Evolutionary conservation across 2,888 invertebrate species (phyloP), one percentile per base, ranked within the genome.

Genomic region (Eremobia ochroleuca): DNA sequence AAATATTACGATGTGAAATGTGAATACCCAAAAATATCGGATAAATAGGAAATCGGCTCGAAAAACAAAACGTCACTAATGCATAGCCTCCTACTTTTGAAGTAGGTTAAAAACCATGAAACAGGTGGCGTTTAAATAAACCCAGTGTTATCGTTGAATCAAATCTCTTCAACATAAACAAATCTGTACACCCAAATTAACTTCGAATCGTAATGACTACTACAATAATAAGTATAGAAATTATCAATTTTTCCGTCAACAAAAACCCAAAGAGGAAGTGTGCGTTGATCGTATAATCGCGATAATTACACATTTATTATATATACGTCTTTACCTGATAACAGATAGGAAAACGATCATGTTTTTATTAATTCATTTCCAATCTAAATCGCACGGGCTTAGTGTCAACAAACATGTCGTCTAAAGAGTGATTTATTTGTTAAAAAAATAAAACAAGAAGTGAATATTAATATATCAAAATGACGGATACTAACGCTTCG

Each of bases 301-400:
- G 91, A 92, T 94, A 93, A 94, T 94, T 93, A 93, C 85, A 87
- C 82, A 86, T 90, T 90, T 90, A 92, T 91, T 89, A 90, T 86
- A 87, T 90, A 92, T 89, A 94, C 86, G 91, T 92, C 83, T 89
- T 87, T 73, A 85, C 83, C 85, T 89, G 94, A 95, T 94, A 94
- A 92, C 89, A 31, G 85, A 85, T 85, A 85, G 81, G 91, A 92
- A 93, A 94, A 89, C 92, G 86, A 93, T 91, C 85, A 84, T 85
- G 90, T 90, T 91, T 91, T 93, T 92, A 92, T 92, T 91, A 92
- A 92, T 93, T 93, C 94, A 95, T 94, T 96, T 91, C 93, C 94
- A 93, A 94, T 94, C 92, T 90, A 90, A 93, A 94, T 93, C 92
- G 92, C 92, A 91, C 87, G 88, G 88, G 85, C 87, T 78, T 76